Evolutionary conservation across 1,140 invertebrate species (phyloP).

Genomic region (Apis cerana): DNA sequence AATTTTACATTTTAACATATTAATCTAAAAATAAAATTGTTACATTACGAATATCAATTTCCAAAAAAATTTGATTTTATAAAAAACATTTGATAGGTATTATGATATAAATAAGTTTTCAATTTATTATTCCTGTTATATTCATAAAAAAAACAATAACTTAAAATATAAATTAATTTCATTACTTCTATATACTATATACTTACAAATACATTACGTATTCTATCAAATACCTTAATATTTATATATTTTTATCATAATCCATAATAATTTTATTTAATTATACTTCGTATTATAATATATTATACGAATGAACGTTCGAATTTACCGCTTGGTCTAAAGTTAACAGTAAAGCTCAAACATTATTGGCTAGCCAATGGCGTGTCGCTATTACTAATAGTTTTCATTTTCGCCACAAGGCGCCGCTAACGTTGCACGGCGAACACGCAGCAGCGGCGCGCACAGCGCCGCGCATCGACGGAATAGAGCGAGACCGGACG

Average conservation of each 20-base stretch:
- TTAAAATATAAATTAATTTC: neutral
- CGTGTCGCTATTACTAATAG: neutral
- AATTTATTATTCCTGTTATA: too few species aligned
- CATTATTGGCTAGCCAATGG: slow-evolving; percentile 13
- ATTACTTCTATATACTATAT: neutral
- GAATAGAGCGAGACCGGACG: slow-evolving; percentile 58
- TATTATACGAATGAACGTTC: neutral
- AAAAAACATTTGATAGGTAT: too few species aligned
- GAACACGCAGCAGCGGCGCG: slow-evolving; percentile 56
- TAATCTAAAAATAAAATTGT: too few species aligned
- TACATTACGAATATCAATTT: too few species aligned
- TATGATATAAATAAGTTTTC: too few species aligned
- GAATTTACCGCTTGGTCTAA: neutral
- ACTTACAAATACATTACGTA: neutral
- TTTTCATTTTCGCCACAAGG: neutral
- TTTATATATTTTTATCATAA: too few species aligned
- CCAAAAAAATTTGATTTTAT: too few species aligned
- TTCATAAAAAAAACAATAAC: too few species aligned
- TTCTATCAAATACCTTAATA: neutral
- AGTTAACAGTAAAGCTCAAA: neutral
- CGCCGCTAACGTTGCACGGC: slow-evolving; percentile 43
- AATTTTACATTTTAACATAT: too few species aligned
- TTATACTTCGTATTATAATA: neutral
- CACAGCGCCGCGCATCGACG: slow-evolving; percentile 69
- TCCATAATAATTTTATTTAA: neutral